Percentiles rank a stretch among this genome's conserved stretches.
These are phyloP conservation scores for Cantharis nigra DNA, from an alignment of 2,888 invertebrate genomes.

Conservation along the genomic window DNA sequence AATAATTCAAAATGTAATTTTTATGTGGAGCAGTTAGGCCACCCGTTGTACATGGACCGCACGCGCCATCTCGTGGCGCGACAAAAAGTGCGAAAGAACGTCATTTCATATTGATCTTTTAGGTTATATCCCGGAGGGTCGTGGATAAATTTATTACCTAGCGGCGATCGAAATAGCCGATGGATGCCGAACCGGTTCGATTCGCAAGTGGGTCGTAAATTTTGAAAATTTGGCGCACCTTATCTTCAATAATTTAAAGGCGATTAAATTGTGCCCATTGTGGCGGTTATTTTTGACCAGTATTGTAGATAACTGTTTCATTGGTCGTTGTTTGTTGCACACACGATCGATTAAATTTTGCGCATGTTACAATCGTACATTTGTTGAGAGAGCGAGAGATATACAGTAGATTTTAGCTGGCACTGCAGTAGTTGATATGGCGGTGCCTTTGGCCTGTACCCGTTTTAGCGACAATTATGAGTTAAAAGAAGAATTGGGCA, in stretches of 20 bases:
- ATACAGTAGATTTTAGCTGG: constrained; percentile 49
- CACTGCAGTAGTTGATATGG: constrained; percentile 64
- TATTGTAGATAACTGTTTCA: not conserved
- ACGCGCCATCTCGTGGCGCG: constrained; percentile 11
- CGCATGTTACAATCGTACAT: constrained; percentile 28
- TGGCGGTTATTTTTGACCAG: not conserved
- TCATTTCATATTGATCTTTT: constrained; percentile 51
- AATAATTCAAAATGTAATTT: not conserved
- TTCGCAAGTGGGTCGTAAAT: not conserved
- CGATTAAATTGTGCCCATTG: not conserved
- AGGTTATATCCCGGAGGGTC: constrained; percentile 52
- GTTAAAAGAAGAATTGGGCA: constrained; percentile 98
- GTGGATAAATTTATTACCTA: constrained; percentile 17
- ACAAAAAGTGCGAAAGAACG: constrained; percentile 32
- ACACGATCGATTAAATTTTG: constrained; percentile 25
- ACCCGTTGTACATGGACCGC: not conserved
- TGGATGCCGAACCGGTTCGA: not conserved
- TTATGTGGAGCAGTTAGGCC: not conserved
- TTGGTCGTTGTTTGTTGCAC: not conserved
- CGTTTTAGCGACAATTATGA: constrained; percentile 99
- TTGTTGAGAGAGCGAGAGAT: constrained; percentile 43
- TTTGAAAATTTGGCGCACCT: constrained; percentile 5
- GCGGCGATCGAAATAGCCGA: constrained; percentile 4
- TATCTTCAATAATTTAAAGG: not conserved
- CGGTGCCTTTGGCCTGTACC: constrained; percentile 89